Conservation (phyloP, 2,113 vertebrate genomes). For the Columbina picui region DNA sequence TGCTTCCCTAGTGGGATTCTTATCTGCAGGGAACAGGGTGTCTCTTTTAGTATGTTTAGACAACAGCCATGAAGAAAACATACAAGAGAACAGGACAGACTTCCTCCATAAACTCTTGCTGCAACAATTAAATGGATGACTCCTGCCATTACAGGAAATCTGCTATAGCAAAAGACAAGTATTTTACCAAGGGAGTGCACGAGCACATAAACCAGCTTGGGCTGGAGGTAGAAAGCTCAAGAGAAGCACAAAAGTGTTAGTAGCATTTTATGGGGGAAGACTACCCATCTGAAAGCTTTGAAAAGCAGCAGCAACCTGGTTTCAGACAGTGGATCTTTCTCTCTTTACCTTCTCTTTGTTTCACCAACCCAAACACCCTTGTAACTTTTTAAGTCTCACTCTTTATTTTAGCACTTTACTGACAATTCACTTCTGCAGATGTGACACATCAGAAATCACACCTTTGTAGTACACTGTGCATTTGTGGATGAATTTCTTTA, state of each 20-base stretch:
- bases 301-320: neutral
- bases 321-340: neutral
- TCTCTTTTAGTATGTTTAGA: neutral
- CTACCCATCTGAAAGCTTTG: neutral
- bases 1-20: neutral
- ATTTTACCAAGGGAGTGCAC: conserved; percentile 10
- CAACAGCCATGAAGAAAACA: conserved; percentile 17
- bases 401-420: neutral
- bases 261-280: neutral
- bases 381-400: neutral
- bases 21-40: neutral
- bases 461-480: rapidly evolving
- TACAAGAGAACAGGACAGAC: neutral
- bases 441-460: neutral
- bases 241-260: neutral
- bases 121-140: neutral
- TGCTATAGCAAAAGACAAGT: conserved; percentile 25
- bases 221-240: conserved; percentile 14
- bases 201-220: conserved; percentile 6
- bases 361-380: neutral
- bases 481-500: neutral
- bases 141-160: conserved; percentile 11
- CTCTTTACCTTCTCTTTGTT: neutral
- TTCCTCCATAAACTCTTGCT: conserved; percentile 41
- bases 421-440: neutral